Evolutionary conservation across 2,797 vertebrate genomes (phyloP).

Genomic region (Sebastes aleutianus): DNA sequence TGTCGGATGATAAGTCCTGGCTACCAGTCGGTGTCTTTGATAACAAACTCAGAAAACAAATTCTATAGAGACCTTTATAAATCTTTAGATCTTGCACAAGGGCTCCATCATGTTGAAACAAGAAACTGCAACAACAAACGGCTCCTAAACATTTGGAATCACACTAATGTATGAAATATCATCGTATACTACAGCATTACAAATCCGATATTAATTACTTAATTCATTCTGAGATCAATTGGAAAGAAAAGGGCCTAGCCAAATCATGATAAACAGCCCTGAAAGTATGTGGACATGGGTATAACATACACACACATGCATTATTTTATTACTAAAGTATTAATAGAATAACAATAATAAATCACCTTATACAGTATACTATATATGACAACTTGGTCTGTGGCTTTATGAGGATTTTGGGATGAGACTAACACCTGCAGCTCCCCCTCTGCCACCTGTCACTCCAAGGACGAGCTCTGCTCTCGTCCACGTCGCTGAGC

Average conservation of each 20-base stretch:
- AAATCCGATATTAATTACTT: no score
- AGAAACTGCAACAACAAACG: background rate
- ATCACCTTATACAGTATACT: background rate
- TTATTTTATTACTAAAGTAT: background rate
- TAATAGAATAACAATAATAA: background rate
- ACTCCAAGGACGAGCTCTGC: constrained; percentile 11
- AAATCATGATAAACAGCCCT: background rate
- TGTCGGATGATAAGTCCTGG: background rate
- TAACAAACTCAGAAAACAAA: background rate
- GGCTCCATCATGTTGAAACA: background rate
- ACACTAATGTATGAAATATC: background rate
- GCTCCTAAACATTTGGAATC: background rate
- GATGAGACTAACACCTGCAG: background rate
- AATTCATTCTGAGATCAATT: background rate
- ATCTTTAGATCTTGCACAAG: background rate
- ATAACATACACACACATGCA: background rate
- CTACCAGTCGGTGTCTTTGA: background rate
- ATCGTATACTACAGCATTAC: background rate
- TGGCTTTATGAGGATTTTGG: background rate
- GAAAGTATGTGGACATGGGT: background rate
- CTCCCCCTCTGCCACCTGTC: background rate
- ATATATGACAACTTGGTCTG: background rate
- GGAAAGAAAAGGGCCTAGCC: background rate
- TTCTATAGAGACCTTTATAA: background rate
- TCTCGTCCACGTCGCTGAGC: background rate